These are phyloP conservation scores for Aphelinus certus DNA, from an alignment of 1,140 invertebrate genomes.

Conservation along the genomic window DNA sequence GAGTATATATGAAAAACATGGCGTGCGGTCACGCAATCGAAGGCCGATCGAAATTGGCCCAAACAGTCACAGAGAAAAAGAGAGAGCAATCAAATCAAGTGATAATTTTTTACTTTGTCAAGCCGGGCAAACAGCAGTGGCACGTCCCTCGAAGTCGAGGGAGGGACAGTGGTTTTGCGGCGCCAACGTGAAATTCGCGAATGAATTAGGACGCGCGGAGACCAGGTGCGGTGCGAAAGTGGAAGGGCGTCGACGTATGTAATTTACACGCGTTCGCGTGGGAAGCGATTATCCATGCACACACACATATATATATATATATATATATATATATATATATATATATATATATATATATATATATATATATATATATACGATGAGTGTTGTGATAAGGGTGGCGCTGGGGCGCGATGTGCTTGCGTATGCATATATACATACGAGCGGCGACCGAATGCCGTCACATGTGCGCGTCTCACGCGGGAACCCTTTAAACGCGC, in stretches of 20 bases:
- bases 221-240: slow-evolving; percentile 17
- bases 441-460: background rate
- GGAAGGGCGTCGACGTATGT: background rate
- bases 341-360: background rate
- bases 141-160: too few species aligned
- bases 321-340: background rate
- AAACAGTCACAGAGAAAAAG: too few species aligned
- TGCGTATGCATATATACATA: background rate
- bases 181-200: slow-evolving; percentile 11
- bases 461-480: slow-evolving; percentile 12
- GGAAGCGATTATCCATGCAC: slow-evolving; percentile 21
- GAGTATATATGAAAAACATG: too few species aligned
- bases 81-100: too few species aligned
- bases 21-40: too few species aligned
- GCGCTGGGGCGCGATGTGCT: too few species aligned
- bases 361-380: background rate
- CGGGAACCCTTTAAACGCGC: slow-evolving; percentile 10
- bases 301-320: background rate
- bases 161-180: too few species aligned
- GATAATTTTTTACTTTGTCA: too few species aligned
- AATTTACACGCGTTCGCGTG: slow-evolving; percentile 24
- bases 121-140: too few species aligned
- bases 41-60: too few species aligned
- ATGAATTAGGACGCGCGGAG: slow-evolving; percentile 14
- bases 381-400: slow-evolving; percentile 26